These are phyloP conservation scores for Caenorhabditis afra DNA, from an alignment of 2,888 invertebrate species.

Conservation along the genomic window DNA sequence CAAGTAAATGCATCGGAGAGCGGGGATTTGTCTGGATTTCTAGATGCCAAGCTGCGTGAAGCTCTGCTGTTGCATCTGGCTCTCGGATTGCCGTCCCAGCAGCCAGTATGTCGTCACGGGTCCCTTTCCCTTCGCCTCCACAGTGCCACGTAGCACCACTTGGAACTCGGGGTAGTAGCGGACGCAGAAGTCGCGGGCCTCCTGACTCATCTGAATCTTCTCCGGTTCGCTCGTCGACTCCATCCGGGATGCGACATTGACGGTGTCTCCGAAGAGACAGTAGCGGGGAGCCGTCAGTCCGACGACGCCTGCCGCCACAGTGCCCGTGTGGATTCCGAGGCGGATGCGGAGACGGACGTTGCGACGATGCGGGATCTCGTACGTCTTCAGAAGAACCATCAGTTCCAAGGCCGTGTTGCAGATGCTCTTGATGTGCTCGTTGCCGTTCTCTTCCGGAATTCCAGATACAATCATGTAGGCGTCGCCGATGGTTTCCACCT, in stretches of 20 bases:
- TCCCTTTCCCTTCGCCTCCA: conserved; percentile 78
- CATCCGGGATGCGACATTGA: conserved; percentile 78
- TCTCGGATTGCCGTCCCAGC: conserved; percentile 63
- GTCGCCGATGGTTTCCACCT: conserved; percentile 78
- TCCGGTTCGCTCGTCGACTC: conserved; percentile 78
- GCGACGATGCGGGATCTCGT: conserved; percentile 73
- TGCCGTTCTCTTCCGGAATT: conserved; percentile 78
- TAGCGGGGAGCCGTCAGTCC: conserved; percentile 79
- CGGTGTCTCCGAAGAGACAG: conserved; percentile 80
- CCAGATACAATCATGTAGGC: conserved; percentile 79
- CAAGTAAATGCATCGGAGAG: conserved; percentile 47
- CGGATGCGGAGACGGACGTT: conserved; percentile 74
- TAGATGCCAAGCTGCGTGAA: conserved; percentile 55
- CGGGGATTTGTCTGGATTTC: conserved; percentile 33
- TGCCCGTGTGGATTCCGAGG: conserved; percentile 77
- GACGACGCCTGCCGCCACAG: conserved; percentile 79
- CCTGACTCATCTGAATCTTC: conserved; percentile 76
- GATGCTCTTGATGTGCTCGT: conserved; percentile 71
- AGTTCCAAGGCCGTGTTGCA: conserved; percentile 76
- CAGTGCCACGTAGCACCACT: conserved; percentile 70
- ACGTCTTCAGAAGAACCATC: conserved; percentile 70
- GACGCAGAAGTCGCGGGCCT: conserved; percentile 54
- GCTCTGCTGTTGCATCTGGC: conserved; percentile 45
- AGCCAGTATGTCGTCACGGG: conserved; percentile 76
- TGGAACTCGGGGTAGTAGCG: conserved; percentile 74